Percentiles rank a stretch among this genome's conserved stretches.
Conservation (phyloP, 2,888 invertebrate genomes). For the Agonopterix subpropinquella region DNA sequence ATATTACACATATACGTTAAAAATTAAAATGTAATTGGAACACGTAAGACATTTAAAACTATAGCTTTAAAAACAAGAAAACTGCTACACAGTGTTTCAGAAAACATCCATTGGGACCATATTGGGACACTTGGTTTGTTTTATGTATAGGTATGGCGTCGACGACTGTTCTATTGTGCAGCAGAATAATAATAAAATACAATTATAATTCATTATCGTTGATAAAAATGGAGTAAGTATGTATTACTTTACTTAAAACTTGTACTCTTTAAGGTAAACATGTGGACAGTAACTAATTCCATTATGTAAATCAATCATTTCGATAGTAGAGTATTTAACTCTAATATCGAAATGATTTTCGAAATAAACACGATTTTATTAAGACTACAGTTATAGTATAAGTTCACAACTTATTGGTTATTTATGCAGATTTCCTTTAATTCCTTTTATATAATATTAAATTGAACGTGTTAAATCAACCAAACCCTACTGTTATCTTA, state of each 20-base stretch:
- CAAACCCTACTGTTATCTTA: too few species aligned
- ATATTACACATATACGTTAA: conserved; percentile 48
- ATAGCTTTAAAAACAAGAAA: conserved; percentile 43
- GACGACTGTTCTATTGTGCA: conserved; percentile 23
- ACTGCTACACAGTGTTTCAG: conserved; percentile 43
- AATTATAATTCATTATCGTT: too few species aligned
- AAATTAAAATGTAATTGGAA: conserved; percentile 41
- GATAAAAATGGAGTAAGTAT: background rate
- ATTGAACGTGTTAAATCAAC: too few species aligned
- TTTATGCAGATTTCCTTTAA: too few species aligned
- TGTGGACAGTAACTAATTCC: background rate
- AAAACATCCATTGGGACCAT: conserved; percentile 47
- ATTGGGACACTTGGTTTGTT: conserved; percentile 24
- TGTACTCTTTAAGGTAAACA: conserved; percentile 4
- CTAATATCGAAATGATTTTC: background rate
- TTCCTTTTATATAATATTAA: too few species aligned
- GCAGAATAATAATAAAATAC: conserved; percentile 18
- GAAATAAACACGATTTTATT: background rate
- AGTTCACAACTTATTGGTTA: too few species aligned
- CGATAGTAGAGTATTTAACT: too few species aligned
- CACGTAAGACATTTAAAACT: conserved; percentile 41
- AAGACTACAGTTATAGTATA: background rate
- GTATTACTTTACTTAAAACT: background rate
- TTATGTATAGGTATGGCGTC: too few species aligned
- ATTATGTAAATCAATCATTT: too few species aligned